Base-by-base conservation (phyloP, 2,113 vertebrate genomes). In the Barnardius zonarius region DNA sequence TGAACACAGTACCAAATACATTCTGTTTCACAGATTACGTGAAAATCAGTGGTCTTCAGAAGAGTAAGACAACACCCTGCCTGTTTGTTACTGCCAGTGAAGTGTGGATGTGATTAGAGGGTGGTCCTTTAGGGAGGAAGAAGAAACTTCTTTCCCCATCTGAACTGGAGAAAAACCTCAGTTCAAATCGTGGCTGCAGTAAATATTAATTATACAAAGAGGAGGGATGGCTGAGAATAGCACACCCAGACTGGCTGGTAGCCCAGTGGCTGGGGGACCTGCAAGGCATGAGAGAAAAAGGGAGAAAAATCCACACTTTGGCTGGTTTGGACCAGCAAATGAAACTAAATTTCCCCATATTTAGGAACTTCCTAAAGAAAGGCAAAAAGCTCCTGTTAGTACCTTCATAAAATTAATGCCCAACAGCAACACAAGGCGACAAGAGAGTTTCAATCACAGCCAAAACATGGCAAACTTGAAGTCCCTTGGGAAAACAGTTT, bases 61-160 rank as follows among this genome's bases (percentile, higher is more conserved):
- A 31, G 48, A 63, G 72, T 22, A 7, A 54, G 78, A 3, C n/a
- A 31, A 37, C 28, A 6, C 11, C 0, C 7, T 41, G 68, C n/a
- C 69, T 0, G 1, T 22, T 55, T 1, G 0, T 6, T 20, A 9
- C 41, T 33, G 31, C 57, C 51, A 1, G 3, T 2, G 33, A 39
- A 46, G 27, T 0, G 13, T 10, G 44, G 64, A 4, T 0, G 8
- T 25, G 54, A 5, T 15, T 15, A 37, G 59, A 39, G 23, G 25
- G 24, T 41, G 24, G 18, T 20, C 20, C 30, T 69, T 64, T 14
- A 23, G 51, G 48, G 44, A 41, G 28, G 49, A 57, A n/a, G 23
- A 41, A 73, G n/a, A 35, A 35, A 52, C 28, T 41, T 75, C 43
- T 69, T 63, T 80, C 43, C 10, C 19, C 12, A 7, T 46, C 49